A percentile compares a stretch with the other conserved stretches of the same genome.
Conservation (phyloP, 1,140 invertebrate genomes). For the Dinoponera quadriceps region DNA sequence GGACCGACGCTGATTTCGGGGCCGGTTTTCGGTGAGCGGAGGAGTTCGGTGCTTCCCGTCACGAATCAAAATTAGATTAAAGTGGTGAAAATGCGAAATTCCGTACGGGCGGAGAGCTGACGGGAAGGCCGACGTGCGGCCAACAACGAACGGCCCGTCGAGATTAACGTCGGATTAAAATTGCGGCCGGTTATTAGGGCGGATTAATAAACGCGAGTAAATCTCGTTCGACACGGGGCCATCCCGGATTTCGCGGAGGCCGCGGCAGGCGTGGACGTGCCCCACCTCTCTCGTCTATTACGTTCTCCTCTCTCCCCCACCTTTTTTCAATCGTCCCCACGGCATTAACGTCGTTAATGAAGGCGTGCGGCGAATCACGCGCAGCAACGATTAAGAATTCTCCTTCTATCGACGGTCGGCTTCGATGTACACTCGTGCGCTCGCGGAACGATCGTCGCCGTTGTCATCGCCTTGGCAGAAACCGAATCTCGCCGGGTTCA, state of each 20-base stretch:
- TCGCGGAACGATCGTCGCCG: too few relatives aligned
- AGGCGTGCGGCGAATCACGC: slow-evolving; percentile 36
- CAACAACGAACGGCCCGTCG: slow-evolving; percentile 31
- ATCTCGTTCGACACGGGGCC: slow-evolving; percentile 69
- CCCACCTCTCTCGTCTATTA: background rate
- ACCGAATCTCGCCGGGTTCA: too few relatives aligned
- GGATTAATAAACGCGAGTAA: slow-evolving; percentile 76
- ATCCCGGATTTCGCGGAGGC: slow-evolving; percentile 56
- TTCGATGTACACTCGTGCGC: too few relatives aligned
- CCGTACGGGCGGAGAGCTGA: slow-evolving; percentile 52
- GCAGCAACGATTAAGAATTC: slow-evolving; percentile 16
- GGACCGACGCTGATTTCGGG: slow-evolving; percentile 32
- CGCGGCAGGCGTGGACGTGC: background rate
- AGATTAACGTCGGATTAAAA: slow-evolving; percentile 77
- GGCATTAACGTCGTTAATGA: slow-evolving; percentile 65
- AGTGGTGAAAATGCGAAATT: slow-evolving; percentile 73
- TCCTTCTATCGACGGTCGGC: background rate
- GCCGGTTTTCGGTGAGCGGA: slow-evolving; percentile 10
- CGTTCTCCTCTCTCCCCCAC: background rate
- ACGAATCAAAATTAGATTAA: slow-evolving; percentile 72
- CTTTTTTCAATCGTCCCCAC: slow-evolving; percentile 2
- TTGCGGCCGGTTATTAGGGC: slow-evolving; percentile 74
- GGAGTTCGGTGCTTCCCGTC: slow-evolving; percentile 36
- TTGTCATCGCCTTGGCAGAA: too few relatives aligned
- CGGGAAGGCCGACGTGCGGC: slow-evolving; percentile 56